Conservation (phyloP, 2,113 vertebrate genomes). For the Myotis brandtii region DNA sequence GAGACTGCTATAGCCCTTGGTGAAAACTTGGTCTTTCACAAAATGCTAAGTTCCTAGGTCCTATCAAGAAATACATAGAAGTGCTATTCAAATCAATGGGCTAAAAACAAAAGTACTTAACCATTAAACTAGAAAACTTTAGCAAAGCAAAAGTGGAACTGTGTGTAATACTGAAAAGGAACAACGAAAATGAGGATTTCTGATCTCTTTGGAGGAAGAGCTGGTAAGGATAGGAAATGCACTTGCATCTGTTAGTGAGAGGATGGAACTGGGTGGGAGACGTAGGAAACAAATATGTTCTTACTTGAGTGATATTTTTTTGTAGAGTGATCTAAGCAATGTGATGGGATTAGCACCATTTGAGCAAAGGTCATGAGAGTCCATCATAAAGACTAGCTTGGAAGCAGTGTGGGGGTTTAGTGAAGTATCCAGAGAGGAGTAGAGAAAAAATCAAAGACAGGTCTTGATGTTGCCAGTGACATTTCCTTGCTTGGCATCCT, state of each 20-base stretch:
- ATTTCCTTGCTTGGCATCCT: not conserved
- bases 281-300: not conserved
- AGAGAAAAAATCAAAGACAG: not conserved
- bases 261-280: not conserved
- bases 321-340: not conserved
- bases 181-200: not conserved
- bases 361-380: not conserved
- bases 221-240: not conserved
- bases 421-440: not conserved
- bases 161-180: not conserved
- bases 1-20: not conserved
- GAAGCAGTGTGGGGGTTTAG: not conserved
- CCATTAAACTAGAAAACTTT: constrained; percentile 42
- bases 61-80: not conserved
- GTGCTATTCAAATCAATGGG: not conserved
- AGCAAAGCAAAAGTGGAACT: not conserved
- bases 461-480: not conserved
- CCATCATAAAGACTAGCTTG: not conserved
- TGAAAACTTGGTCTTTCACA: not conserved
- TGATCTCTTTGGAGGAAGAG: constrained; percentile 15
- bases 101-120: constrained; percentile 43
- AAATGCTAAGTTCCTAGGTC: not conserved
- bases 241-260: not conserved
- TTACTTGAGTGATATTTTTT: not conserved
- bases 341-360: not conserved